Conservation (phyloP, 2,888 invertebrate species). For the Eilema sororculum region DNA sequence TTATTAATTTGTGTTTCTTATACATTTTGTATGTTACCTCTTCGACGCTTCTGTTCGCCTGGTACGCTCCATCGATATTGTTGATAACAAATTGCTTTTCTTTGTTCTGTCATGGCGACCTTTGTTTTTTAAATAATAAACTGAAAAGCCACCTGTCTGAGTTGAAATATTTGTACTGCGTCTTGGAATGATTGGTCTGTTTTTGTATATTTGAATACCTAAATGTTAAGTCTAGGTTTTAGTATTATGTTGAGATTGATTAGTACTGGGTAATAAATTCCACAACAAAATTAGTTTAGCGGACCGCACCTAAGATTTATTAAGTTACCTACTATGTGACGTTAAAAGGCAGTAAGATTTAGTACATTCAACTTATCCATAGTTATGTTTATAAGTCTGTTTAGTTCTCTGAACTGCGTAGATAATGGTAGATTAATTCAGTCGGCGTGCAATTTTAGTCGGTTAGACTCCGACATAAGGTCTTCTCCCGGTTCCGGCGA, state of each 20-base stretch:
- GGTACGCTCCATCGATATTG: conserved; percentile 77
- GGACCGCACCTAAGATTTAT: not conserved
- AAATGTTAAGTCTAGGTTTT: conserved; percentile 9
- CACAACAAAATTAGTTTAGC: not conserved
- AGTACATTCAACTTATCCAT: not conserved
- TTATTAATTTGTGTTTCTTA: conserved; percentile 85
- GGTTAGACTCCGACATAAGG: too few relatives aligned
- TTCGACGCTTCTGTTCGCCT: conserved; percentile 69
- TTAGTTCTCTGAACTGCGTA: too few relatives aligned
- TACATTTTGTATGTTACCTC: conserved; percentile 60
- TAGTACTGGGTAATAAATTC: not conserved
- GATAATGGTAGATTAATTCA: too few relatives aligned
- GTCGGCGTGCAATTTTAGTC: too few relatives aligned
- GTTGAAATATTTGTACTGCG: conserved; percentile 34
- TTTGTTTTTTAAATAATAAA: conserved; percentile 65
- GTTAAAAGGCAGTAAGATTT: not conserved
- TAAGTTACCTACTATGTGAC: not conserved
- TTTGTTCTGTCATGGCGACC: conserved; percentile 75
- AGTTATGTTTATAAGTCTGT: not conserved
- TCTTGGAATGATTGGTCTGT: conserved; percentile 15
- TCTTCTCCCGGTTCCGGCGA: too few relatives aligned
- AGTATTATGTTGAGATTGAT: conserved; percentile 3
- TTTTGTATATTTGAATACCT: conserved; percentile 13
- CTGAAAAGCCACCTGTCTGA: conserved; percentile 46
- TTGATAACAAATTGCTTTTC: conserved; percentile 84